Base-by-base conservation (phyloP, 2,113 vertebrate genomes). In the Anarrhichthys ocellatus region DNA sequence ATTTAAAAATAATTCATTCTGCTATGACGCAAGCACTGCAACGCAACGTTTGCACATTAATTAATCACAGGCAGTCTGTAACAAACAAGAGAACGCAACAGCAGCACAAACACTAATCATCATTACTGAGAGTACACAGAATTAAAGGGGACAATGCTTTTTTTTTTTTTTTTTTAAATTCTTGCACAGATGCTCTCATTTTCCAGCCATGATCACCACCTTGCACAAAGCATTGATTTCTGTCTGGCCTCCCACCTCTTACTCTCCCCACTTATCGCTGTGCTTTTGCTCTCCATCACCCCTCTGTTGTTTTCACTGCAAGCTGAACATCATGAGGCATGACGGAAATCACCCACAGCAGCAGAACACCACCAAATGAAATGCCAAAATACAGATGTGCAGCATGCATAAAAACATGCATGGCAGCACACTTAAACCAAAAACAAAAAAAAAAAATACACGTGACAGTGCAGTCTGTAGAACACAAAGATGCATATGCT, bases 1-100 rank as follows among this genome's bases (percentile, higher is more conserved):
- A 66, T 71, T 27, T 27, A 54, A 66, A 66, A 66, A 24, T 9
- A 8, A 46, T 46, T 4, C 46, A 48, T 56, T 36, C 58, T 76
- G 58, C 22, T 36, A 10, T 61, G 54, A 76, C 62, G 70, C 62
- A 79, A 62, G 52, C 44, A 78, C 20, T 34, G 56, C 36, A 58
- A n/a, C 27, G 14, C 29, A 71, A 8, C 48, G 67, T 84, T 62
- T 84, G 24, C 68, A 80, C 40, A 68, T 52, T 62, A 74, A 73
- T 88, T 86, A 84, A 78, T 72, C 40, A 71, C 15, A 72, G 29
- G n/a, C 44, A 56, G 54, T 48, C 44, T 58, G n/a, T 54, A 77
- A 70, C 69, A 56, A 40, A 63, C 18, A n/a, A 79, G 76, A 11
- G 70, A 13, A 24, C 64, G 34, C 71, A 75, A 32, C 6, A 68